phyloP scores from a whole-genome alignment of 2,797 vertebrate genomes.

The Enteromius anoplus region DNA sequence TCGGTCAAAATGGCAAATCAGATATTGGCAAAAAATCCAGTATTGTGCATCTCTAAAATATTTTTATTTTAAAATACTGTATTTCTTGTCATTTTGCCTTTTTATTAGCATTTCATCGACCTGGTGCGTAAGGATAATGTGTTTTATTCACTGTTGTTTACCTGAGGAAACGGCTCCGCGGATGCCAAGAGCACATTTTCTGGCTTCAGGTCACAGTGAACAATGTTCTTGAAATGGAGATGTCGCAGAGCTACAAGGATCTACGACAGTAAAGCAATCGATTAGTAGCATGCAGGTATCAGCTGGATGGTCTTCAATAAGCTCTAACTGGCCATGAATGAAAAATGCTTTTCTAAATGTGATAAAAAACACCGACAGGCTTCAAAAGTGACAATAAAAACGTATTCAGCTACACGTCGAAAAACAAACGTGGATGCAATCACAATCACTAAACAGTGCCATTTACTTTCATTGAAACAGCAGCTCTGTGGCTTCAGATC shows the following conservation, averaged over 20 bases:
- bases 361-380: neutral
- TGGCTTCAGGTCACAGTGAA: conserved; percentile 99
- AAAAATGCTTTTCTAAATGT: neutral
- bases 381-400: neutral
- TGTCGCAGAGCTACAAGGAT: conserved; percentile 97
- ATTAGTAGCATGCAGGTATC: conserved; percentile 42
- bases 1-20: too few species aligned
- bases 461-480: conserved; percentile 47
- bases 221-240: conserved; percentile 99
- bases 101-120: neutral
- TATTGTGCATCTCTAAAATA: too few species aligned
- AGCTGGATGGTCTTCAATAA: neutral
- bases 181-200: conserved; percentile 96
- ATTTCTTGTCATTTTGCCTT: neutral
- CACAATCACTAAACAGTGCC: conserved; percentile 30
- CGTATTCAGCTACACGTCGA: neutral
- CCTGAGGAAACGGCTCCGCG: conserved; percentile 96
- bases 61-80: neutral
- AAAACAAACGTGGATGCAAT: conserved; percentile 6
- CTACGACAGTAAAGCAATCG: conserved; percentile 68
- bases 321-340: neutral
- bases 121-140: too few species aligned
- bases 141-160: conserved; percentile 56
- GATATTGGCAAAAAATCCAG: too few species aligned
- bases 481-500: conserved; percentile 56